These are phyloP conservation scores for Apamea crenata DNA, from an alignment of 2,888 invertebrate genomes.

Conservation along the genomic window DNA sequence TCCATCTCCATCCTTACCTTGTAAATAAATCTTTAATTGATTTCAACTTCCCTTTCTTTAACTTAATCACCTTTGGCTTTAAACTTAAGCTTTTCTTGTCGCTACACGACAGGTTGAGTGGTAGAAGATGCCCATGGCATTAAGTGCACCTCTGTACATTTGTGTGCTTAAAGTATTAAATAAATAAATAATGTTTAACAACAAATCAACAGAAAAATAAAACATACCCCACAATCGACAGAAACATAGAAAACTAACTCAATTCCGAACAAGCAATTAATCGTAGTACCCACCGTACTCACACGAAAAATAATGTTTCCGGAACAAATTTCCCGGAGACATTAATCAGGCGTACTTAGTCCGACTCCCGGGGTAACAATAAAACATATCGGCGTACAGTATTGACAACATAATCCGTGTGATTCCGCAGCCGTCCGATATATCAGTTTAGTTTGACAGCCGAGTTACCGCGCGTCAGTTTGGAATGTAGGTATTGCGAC, in stretches of 20 bases:
- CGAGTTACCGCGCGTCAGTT: conserved; percentile 47
- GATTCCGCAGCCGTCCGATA: conserved; percentile 63
- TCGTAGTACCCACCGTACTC: not conserved
- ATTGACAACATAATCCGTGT: conserved; percentile 67
- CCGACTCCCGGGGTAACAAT: conserved; percentile 56
- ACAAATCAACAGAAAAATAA: conserved; percentile 6
- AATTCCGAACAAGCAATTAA: conserved; percentile 18
- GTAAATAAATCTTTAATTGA: no score
- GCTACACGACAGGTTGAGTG: no score
- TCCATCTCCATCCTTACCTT: no score
- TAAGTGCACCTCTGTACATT: no score
- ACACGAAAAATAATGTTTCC: conserved; percentile 34
- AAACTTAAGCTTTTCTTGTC: no score
- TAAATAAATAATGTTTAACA: no score
- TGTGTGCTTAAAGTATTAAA: not conserved
- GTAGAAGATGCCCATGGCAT: not conserved
- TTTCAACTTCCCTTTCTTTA: no score
- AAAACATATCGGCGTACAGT: conserved; percentile 63
- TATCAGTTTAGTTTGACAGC: conserved; percentile 68
- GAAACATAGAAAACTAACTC: conserved; percentile 27
- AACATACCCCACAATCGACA: conserved; percentile 6
- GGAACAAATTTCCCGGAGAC: conserved; percentile 37
- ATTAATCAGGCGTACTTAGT: conserved; percentile 67
- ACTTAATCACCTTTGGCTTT: no score
- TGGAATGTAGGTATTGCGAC: conserved; percentile 28